Base-by-base conservation (phyloP, 2,797 vertebrate genomes). In the Eurystomus glaucurus region DNA sequence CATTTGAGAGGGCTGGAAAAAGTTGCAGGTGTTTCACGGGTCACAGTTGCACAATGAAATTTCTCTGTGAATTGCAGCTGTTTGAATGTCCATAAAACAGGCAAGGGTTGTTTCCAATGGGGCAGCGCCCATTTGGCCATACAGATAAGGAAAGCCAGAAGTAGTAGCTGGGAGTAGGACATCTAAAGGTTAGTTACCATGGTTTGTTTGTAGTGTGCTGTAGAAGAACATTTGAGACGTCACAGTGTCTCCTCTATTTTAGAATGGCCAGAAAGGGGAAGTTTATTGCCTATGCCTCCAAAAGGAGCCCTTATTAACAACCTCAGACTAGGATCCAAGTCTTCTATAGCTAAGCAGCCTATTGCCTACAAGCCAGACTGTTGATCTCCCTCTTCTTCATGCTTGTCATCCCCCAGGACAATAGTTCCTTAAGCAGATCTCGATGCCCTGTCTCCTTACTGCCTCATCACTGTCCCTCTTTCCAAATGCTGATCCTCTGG, bases 1-100 rank as follows among this genome's bases (percentile, higher is more conserved):
- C 77, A 93, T 91, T 90, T 80, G 86, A 57, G 57, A 85, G 29
- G 85, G 60, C 57, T 93, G 74, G 54, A 33, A 85, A 86, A 94
- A 94, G 50, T 31, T 62, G 54, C 21, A 55, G 79, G 54, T 58
- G 57, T 54, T 93, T 90, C 52, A 61, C n/a, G 71, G 33, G 39
- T 88, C 50, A 88, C 48, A 46, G 75, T 18, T 83, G 60, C 71
- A 83, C 68, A 45, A 45, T 26, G 51, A 93, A 80, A 11, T 65
- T 85, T 83, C 77, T 62, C 26, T 0, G 2, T 71, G 28, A 89
- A 65, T 79, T 82, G 81, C 55, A 74, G 55, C 18, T 91, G 84
- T 69, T 86, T 52, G 19, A 75, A 83, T 23, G 26, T 45, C 58
- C 33, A 37, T 39, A 51, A 66, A 85, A 62, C 25, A 85, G 26